Evolutionary conservation across 2,113 vertebrate species (phyloP).

Genomic region (Genyomyrus donnyi): DNA sequence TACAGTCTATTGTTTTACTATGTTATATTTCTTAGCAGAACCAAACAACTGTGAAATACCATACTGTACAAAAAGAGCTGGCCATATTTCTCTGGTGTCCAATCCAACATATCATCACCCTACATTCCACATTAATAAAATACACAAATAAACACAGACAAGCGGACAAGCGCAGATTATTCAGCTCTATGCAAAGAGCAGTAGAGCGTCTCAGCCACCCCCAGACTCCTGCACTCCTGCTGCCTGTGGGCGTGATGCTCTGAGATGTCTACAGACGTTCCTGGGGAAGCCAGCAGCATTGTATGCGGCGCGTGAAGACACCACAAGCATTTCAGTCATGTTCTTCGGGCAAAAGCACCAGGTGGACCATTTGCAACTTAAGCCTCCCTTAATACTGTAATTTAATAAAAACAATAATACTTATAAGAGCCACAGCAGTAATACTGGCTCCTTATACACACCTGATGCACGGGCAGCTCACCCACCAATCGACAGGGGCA

Average conservation of each 20-base stretch:
- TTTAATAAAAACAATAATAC: neutral
- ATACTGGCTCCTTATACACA: neutral
- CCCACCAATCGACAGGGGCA: neutral
- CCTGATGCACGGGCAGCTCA: neutral
- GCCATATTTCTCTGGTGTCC: neutral
- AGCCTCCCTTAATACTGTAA: neutral
- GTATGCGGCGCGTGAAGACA: neutral
- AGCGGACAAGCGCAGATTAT: neutral
- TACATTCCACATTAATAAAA: slow-evolving; percentile 1
- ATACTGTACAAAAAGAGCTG: neutral
- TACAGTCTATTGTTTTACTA: neutral
- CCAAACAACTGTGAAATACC: neutral
- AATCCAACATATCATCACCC: neutral
- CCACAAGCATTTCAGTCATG: neutral
- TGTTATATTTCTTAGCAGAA: neutral
- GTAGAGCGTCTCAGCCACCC: neutral
- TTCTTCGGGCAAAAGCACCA: neutral
- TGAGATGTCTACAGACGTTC: neutral
- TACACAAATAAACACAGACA: neutral
- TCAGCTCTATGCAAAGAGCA: neutral
- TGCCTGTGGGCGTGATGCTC: neutral
- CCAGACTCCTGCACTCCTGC: neutral
- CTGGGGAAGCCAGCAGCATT: neutral
- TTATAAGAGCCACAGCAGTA: neutral
- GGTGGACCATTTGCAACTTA: neutral